These are phyloP conservation scores for Diogma glabrata DNA, from an alignment of 2,888 invertebrate genomes.

Conservation along the genomic window DNA sequence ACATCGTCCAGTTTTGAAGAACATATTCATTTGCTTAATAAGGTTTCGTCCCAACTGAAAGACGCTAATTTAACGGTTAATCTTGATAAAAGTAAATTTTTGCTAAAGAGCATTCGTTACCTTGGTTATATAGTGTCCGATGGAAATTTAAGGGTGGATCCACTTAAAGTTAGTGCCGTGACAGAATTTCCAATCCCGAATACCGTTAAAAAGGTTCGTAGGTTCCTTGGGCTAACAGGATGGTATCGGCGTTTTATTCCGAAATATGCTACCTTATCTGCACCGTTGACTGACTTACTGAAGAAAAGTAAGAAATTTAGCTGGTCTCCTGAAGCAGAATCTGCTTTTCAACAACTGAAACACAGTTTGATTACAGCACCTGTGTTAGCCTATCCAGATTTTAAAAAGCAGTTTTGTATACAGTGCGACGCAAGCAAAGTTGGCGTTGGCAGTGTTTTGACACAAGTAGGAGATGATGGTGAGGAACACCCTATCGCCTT, in stretches of 20 bases:
- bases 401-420: no score
- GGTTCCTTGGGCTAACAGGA: constrained; percentile 18
- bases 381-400: background rate
- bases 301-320: no score
- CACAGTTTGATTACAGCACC: background rate
- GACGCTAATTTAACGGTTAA: background rate
- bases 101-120: constrained; percentile 1
- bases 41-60: background rate
- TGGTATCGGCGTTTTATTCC: constrained; percentile 16
- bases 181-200: constrained; percentile 18
- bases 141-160: background rate
- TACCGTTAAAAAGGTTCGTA: constrained; percentile 15
- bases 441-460: background rate
- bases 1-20: background rate
- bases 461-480: background rate
- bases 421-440: no score
- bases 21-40: background rate
- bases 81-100: background rate
- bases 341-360: constrained; percentile 13
- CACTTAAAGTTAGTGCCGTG: constrained; percentile 2
- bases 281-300: constrained; percentile 12
- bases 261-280: constrained; percentile 7
- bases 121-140: constrained; percentile 12
- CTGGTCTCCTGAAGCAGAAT: background rate
- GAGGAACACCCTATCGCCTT: background rate